phyloP scores from a whole-genome alignment of 2,888 invertebrate species.

The Dysmachus trigonus region DNA sequence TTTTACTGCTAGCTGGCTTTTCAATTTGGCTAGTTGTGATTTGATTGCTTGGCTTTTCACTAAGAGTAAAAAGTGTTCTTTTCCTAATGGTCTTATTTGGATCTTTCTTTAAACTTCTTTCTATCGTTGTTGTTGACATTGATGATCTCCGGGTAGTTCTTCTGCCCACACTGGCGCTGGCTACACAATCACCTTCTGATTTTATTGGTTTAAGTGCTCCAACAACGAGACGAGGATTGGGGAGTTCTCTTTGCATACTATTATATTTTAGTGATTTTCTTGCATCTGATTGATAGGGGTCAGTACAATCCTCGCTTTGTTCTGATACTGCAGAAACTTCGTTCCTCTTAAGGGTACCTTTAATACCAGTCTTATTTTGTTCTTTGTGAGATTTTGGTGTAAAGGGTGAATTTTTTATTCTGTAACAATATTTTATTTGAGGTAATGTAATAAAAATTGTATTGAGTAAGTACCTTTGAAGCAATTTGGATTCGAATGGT shows the following conservation, averaged over 20 bases:
- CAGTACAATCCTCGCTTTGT: background rate
- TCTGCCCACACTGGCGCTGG: background rate
- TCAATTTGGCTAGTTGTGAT: background rate
- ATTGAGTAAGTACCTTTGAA: constrained; percentile 36
- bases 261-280: background rate
- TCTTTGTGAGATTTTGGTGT: constrained; percentile 6
- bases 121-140: background rate
- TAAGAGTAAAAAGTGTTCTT: background rate
- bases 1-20: background rate
- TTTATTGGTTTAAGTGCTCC: background rate
- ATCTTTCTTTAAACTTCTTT: background rate
- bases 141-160: background rate
- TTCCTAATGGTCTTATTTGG: background rate
- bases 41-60: background rate
- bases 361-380: background rate
- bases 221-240: background rate
- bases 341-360: background rate
- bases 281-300: background rate
- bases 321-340: background rate
- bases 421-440: background rate
- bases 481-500: constrained; percentile 42
- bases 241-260: background rate
- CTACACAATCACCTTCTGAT: background rate
- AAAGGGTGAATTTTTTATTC: constrained; percentile 43
- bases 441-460: background rate